phyloP scores from a whole-genome alignment of 2,113 vertebrate genomes.

The Tichodroma muraria region DNA sequence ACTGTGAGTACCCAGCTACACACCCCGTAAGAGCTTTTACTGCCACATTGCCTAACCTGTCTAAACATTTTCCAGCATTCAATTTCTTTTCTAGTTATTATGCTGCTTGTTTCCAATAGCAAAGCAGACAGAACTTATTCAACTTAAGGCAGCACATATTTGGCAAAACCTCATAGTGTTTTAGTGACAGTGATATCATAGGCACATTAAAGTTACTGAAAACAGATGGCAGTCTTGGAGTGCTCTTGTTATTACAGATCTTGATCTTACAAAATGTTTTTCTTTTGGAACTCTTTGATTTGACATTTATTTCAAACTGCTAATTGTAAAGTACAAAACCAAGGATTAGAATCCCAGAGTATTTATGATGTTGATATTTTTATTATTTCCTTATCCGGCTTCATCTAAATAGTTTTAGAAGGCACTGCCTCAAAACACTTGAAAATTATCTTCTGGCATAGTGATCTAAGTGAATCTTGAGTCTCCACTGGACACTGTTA shows the following conservation, averaged over 20 bases:
- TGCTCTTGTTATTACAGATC: constrained; percentile 8
- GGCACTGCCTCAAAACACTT: background rate
- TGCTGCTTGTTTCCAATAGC: background rate
- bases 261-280: constrained; percentile 1
- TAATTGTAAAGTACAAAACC: background rate
- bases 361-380: background rate
- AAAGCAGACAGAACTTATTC: background rate
- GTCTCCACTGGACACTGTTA: background rate
- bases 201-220: constrained; percentile 21
- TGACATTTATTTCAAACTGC: constrained; percentile 8
- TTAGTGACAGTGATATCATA: constrained; percentile 7
- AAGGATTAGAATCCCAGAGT: background rate
- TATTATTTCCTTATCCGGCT: background rate
- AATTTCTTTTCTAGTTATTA: background rate
- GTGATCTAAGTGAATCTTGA: background rate
- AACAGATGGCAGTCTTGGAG: constrained; percentile 34
- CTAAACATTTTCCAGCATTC: background rate
- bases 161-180: background rate
- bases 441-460: background rate
- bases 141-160: background rate
- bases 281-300: constrained; percentile 2
- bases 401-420: background rate
- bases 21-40: background rate
- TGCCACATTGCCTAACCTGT: background rate
- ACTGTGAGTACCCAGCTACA: constrained; percentile 76